phyloP scores from a whole-genome alignment of 2,797 vertebrate species.

The Lophius americanus region DNA sequence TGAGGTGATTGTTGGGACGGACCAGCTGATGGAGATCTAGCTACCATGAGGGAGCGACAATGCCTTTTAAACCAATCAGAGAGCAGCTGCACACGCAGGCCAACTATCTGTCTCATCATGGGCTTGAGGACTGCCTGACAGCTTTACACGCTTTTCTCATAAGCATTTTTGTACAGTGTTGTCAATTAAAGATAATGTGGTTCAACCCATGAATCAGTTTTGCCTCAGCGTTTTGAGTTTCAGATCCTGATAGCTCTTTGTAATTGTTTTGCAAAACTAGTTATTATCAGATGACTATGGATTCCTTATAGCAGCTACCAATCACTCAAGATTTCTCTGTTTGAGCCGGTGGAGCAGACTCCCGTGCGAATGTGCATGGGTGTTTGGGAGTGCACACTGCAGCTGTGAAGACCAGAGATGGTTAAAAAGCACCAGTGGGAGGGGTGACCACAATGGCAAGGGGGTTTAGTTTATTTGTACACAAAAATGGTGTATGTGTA shows the following conservation, averaged over 20 bases:
- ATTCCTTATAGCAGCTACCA: constrained; percentile 44
- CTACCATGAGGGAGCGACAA: constrained; percentile 9
- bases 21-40: constrained; percentile 99
- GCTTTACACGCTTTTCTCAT: constrained; percentile 13
- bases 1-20: constrained; percentile 95
- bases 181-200: constrained; percentile 76
- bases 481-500: constrained; percentile 81
- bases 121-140: constrained; percentile 18
- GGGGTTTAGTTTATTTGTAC: constrained; percentile 87
- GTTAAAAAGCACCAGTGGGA: constrained; percentile 65
- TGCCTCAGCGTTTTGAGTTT: not conserved
- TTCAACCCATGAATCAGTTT: constrained; percentile 45
- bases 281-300: constrained; percentile 40
- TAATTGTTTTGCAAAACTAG: constrained; percentile 24
- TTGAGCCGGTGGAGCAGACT: constrained; percentile 27
- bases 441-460: constrained; percentile 75
- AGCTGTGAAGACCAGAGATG: constrained; percentile 67
- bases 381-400: constrained; percentile 66
- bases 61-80: constrained; percentile 39
- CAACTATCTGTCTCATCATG: constrained; percentile 37
- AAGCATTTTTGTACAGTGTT: constrained; percentile 62
- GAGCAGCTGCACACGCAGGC: constrained; percentile 33
- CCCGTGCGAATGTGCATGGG: constrained; percentile 49
- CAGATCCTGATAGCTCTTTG: not conserved
- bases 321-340: constrained; percentile 30